Conservation (phyloP, 2,888 invertebrate genomes). For the Seira sanloemensis region DNA sequence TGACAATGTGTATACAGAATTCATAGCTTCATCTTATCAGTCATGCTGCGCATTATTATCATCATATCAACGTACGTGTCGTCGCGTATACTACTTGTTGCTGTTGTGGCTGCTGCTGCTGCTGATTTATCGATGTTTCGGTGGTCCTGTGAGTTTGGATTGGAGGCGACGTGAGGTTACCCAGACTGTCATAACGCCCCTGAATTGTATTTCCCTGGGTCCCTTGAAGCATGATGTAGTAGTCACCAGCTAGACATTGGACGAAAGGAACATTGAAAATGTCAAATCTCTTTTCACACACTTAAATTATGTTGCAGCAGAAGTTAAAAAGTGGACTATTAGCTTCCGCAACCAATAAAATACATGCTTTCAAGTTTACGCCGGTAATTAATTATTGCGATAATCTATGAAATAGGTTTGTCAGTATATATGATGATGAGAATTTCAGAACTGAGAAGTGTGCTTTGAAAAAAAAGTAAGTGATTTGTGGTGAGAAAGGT, state of each 20-base stretch:
- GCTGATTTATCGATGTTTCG: constrained; percentile 59
- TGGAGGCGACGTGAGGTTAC: constrained; percentile 65
- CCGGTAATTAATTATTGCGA: no score
- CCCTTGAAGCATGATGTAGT: constrained; percentile 70
- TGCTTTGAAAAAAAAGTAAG: no score
- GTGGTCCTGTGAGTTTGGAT: constrained; percentile 68
- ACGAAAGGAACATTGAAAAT: neutral
- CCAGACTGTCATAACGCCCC: constrained; percentile 66
- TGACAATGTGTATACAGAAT: constrained; percentile 5
- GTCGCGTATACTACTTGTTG: constrained; percentile 64
- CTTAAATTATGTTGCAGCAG: neutral
- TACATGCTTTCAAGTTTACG: no score
- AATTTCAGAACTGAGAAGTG: no score
- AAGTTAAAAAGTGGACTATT: no score
- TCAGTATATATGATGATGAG: no score
- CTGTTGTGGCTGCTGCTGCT: constrained; percentile 27
- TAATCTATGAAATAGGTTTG: no score
- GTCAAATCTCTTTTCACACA: neutral
- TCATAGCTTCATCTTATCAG: no score
- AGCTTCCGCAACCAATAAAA: no score
- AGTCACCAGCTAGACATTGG: constrained; percentile 67
- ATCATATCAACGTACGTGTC: constrained; percentile 47
- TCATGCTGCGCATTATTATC: no score
- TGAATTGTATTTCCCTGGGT: constrained; percentile 65
- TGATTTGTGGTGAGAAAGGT: no score